Conservation (phyloP, 2,888 invertebrate genomes). For the Alloscopus bannaensis region DNA sequence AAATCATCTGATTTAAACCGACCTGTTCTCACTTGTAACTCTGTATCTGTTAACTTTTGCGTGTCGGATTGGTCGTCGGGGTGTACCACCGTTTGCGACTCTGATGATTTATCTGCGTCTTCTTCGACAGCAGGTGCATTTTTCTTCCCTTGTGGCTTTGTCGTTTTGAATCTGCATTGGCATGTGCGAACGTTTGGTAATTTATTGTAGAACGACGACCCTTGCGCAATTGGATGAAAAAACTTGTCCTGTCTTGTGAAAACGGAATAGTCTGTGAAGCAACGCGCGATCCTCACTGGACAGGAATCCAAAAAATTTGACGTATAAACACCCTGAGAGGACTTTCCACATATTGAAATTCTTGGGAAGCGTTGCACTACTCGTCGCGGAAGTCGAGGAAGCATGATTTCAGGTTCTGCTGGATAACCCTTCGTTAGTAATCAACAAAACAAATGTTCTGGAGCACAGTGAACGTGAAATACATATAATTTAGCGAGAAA, state of each 20-base stretch:
- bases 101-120: background rate
- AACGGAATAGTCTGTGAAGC: too few relatives aligned
- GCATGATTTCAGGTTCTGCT: conserved; percentile 36
- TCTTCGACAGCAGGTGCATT: background rate
- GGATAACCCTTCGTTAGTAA: conserved; percentile 46
- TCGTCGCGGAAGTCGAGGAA: conserved; percentile 34
- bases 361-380: background rate
- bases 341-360: too few relatives aligned
- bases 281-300: too few relatives aligned
- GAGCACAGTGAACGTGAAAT: conserved; percentile 3
- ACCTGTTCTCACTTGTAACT: background rate
- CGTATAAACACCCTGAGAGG: too few relatives aligned
- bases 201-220: too few relatives aligned
- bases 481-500: background rate
- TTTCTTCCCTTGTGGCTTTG: conserved; percentile 26
- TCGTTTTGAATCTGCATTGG: conserved; percentile 33
- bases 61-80: background rate
- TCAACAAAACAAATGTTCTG: conserved; percentile 49
- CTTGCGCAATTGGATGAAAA: too few relatives aligned
- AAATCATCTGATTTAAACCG: background rate
- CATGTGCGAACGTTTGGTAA: background rate
- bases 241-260: too few relatives aligned
- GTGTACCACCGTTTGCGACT: too few relatives aligned
- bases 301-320: too few relatives aligned
- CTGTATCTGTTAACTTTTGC: too few relatives aligned